Base-by-base conservation (phyloP, 2,888 invertebrate genomes). In the Hydropsyche betteni region DNA sequence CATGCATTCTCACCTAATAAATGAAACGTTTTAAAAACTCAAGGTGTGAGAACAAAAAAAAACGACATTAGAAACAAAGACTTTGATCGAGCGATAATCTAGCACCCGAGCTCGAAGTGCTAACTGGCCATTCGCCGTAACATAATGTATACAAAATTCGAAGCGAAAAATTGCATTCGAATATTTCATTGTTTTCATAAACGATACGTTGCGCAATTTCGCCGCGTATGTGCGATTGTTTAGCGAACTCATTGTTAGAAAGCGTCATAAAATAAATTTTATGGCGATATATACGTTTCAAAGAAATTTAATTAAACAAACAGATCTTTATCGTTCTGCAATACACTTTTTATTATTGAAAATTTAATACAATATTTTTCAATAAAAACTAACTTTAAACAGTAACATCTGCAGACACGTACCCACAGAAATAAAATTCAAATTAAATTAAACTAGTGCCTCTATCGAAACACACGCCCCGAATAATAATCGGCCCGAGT, bases 71-170 rank as follows among this genome's bases (percentile, higher is more conserved):
- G 10, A 44, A 44, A 44, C 44, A 44, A 44, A 44, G 44, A 44
- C 6, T 10, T 16, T 58, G 24, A 58, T 58, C 58, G 2, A 24
- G 24, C 58, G 58, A 58, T 58, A 16, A 58, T 58, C 58, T 58
- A 4, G 14, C n/a, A 24, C 58, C 4, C 24, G 44, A 8, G 58
- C 24, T 58, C 24, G 16, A 58, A 14, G 58, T 58, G 58, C 16
- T 58, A 58, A 58, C 58, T 58, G 24, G 16, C 7, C 53, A 16
- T 53, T 53, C 53, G 10, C 53, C 12, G 53, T 58, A 16, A 53
- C 53, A 16, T 53, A n/a, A 53, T 53, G n/a, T 1, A 12, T 16
- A 53, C 53, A 53, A 4, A 53, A 53, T 53, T 53, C 7, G 53
- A n/a, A 14, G 14, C 4, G n/a, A 14, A 53, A 53, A 53, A 53